Conservation (phyloP, 2,888 invertebrate genomes). For the Macropis europaea region DNA sequence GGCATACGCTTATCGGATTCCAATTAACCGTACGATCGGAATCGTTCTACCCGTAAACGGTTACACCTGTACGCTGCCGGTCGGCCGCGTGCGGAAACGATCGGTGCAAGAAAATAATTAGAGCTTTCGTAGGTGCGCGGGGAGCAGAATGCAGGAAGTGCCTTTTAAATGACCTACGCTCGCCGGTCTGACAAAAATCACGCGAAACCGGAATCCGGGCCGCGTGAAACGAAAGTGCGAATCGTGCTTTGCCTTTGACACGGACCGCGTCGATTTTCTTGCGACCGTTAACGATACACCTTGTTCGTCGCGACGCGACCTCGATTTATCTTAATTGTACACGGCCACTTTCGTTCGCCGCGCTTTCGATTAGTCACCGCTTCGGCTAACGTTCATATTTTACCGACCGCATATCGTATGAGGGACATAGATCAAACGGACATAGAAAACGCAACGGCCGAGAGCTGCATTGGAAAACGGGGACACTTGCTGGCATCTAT, state of each 20-base stretch:
- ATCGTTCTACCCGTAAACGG: constrained; percentile 44
- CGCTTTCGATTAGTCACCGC: neutral
- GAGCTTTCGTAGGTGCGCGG: constrained; percentile 55
- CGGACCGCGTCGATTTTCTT: constrained; percentile 26
- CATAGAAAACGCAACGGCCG: no score
- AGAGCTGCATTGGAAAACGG: no score
- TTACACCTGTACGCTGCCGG: constrained; percentile 56
- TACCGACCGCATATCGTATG: no score
- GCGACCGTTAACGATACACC: neutral
- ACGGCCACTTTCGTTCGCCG: neutral
- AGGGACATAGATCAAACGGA: no score
- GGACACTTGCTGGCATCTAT: no score
- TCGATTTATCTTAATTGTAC: constrained; percentile 7
- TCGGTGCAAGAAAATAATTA: constrained; percentile 63
- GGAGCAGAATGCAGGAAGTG: constrained; percentile 48
- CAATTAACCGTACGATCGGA: constrained; percentile 46
- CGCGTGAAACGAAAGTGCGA: constrained; percentile 47
- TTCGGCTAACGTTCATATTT: no score
- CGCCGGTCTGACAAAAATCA: constrained; percentile 4
- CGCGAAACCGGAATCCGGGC: constrained; percentile 43
- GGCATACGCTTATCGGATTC: constrained; percentile 47
- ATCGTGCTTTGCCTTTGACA: constrained; percentile 34
- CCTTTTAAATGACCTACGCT: constrained; percentile 56
- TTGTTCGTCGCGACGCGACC: no score
- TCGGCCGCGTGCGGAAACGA: constrained; percentile 50